Percentiles rank a stretch among this genome's conserved stretches.
Conservation (phyloP, 2,797 vertebrate genomes). For the Lacerta agilis region DNA sequence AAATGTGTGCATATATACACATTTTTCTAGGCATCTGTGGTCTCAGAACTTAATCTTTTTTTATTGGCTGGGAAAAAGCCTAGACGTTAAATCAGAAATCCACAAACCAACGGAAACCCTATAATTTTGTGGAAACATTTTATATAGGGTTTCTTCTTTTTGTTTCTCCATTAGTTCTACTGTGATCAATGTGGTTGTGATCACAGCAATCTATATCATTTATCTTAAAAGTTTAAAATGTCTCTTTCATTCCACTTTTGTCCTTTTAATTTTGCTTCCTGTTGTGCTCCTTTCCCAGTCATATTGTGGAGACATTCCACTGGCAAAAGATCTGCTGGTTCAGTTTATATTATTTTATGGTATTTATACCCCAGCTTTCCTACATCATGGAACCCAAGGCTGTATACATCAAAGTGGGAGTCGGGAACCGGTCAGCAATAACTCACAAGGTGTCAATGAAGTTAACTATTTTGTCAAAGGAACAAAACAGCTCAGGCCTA, state of each 20-base stretch:
- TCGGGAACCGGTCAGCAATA: too few relatives aligned
- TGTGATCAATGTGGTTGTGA: constrained; percentile 24
- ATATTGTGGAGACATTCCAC: neutral
- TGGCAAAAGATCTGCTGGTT: neutral
- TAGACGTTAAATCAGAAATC: constrained; percentile 64
- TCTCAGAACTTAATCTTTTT: constrained; percentile 50
- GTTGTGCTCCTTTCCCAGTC: neutral
- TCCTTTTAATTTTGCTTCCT: constrained; percentile 3
- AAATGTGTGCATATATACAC: neutral
- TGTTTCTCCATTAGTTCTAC: constrained; percentile 30
- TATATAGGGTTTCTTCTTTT: constrained; percentile 6
- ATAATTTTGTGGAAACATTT: constrained; percentile 41
- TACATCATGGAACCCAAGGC: too few relatives aligned
- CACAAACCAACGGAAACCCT: constrained; percentile 65
- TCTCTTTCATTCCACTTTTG: neutral
- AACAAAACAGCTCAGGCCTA: too few relatives aligned
- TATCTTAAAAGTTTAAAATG: neutral
- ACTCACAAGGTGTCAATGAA: too few relatives aligned
- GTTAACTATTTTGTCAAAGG: too few relatives aligned
- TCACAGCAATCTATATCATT: constrained; percentile 16
- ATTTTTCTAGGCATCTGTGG: constrained; percentile 52
- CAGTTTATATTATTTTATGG: too few relatives aligned
- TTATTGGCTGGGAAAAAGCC: constrained; percentile 41
- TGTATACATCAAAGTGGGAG: too few relatives aligned
- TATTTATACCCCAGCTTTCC: too few relatives aligned